Conservation (phyloP, 2,113 vertebrate genomes). For the Thalassarche chlororhynchos region DNA sequence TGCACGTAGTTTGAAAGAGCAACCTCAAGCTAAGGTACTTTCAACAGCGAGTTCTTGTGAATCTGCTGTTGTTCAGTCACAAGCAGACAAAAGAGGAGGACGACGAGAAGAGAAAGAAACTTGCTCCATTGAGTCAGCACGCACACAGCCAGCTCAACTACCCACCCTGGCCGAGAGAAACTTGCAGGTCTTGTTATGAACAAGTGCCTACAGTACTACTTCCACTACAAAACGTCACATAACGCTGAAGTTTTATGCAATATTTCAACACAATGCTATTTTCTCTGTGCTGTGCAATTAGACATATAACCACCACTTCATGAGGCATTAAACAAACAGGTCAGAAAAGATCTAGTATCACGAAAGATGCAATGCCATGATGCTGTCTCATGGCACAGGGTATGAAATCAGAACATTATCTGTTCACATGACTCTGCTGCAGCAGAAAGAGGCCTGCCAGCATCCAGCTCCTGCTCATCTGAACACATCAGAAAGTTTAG, state of each 20-base stretch:
- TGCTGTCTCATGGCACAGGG: neutral
- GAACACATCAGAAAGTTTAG: neutral
- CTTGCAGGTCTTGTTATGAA: conserved; percentile 21
- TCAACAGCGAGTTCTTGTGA: neutral
- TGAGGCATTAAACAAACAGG: neutral
- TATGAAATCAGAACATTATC: neutral
- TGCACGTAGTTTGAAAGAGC: neutral
- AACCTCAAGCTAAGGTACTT: neutral
- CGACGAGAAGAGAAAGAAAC: neutral
- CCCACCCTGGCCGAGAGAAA: neutral
- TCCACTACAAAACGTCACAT: neutral
- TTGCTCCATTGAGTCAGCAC: conserved; percentile 1
- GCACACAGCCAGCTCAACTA: neutral
- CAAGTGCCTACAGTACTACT: neutral
- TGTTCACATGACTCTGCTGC: neutral
- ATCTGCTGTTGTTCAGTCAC: neutral
- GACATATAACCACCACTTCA: neutral
- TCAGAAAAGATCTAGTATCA: neutral
- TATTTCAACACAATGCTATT: neutral
- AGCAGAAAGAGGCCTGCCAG: neutral
- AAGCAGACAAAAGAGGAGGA: neutral
- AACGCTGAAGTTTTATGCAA: neutral
- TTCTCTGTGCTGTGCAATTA: neutral
- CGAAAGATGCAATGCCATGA: neutral
- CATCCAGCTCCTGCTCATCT: neutral